A percentile compares a stretch with the other conserved stretches of the same genome.
phyloP scores from a whole-genome alignment of 1,140 invertebrate species.

The Drosophila fuyamai region DNA sequence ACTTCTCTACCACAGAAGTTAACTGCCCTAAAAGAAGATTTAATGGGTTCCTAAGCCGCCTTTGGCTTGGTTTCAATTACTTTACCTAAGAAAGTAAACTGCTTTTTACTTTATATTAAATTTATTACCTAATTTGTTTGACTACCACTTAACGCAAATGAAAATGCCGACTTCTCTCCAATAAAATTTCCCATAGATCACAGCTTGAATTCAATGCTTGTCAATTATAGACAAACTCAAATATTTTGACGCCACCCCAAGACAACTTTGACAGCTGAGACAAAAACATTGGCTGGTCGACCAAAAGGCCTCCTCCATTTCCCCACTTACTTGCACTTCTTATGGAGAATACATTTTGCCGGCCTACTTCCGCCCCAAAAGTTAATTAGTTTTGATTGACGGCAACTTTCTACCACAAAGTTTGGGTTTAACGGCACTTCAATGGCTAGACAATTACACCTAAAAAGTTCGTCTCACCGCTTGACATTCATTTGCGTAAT shows the following conservation, averaged over 20 bases:
- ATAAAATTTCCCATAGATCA: neutral
- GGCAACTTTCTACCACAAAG: slow-evolving; percentile 27
- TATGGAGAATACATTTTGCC: neutral
- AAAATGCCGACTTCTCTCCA: too few relatives aligned
- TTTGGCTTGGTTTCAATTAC: neutral
- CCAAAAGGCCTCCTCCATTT: slow-evolving; percentile 1
- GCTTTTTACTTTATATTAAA: too few relatives aligned
- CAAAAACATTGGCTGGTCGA: slow-evolving; percentile 17
- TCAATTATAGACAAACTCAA: slow-evolving; percentile 14
- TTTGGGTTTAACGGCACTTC: slow-evolving; percentile 23
- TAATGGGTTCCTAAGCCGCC: slow-evolving; percentile 6
- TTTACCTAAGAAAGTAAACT: too few relatives aligned
- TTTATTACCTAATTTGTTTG: neutral
- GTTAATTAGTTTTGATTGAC: slow-evolving; percentile 41
- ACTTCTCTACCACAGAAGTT: neutral
- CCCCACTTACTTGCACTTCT: neutral
- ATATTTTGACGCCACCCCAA: slow-evolving; percentile 6
- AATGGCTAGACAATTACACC: slow-evolving; percentile 33
- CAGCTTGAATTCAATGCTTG: neutral
- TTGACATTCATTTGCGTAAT: slow-evolving; percentile 70
- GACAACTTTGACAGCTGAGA: slow-evolving; percentile 22
- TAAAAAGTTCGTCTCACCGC: slow-evolving; percentile 45
- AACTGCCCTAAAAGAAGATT: neutral
- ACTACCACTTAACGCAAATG: neutral
- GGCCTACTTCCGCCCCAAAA: neutral